These are phyloP conservation scores for Mayetiola destructor DNA, from an alignment of 2,888 invertebrate species.

Conservation along the genomic window DNA sequence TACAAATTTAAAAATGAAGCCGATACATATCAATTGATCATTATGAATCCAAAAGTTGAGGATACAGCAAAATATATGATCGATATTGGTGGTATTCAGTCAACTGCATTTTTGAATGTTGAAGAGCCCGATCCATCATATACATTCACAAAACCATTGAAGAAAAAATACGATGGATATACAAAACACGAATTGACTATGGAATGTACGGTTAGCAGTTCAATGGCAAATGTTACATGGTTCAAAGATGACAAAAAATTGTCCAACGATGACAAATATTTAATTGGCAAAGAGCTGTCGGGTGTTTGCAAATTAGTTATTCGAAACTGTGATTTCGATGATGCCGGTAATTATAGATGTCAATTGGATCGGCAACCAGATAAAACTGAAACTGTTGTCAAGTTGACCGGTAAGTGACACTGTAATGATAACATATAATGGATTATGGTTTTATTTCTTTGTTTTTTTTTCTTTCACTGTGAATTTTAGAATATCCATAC, in stretches of 20 bases:
- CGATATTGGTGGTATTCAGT: slow-evolving; percentile 80
- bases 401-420: slow-evolving; percentile 52
- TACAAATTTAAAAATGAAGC: slow-evolving; percentile 91
- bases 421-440: neutral
- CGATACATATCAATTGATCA: slow-evolving; percentile 79
- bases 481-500: slow-evolving; percentile 69
- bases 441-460: neutral
- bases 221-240: slow-evolving; percentile 91
- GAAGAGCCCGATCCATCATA: slow-evolving; percentile 95
- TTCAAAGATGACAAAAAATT: slow-evolving; percentile 66
- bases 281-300: slow-evolving; percentile 83
- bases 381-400: slow-evolving; percentile 67
- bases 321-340: slow-evolving; percentile 65
- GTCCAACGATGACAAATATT: slow-evolving; percentile 67
- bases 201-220: slow-evolving; percentile 88
- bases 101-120: slow-evolving; percentile 84
- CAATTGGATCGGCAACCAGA: slow-evolving; percentile 79
- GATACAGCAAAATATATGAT: slow-evolving; percentile 95
- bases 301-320: slow-evolving; percentile 81
- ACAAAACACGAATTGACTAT: slow-evolving; percentile 78
- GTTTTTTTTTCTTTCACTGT: slow-evolving; percentile 19
- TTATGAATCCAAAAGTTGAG: slow-evolving; percentile 82
- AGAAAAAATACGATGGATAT: slow-evolving; percentile 78
- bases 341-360: slow-evolving; percentile 80
- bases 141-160: slow-evolving; percentile 78